These are phyloP conservation scores for Neria commutata DNA, from an alignment of 2,888 invertebrate genomes.

Conservation along the genomic window DNA sequence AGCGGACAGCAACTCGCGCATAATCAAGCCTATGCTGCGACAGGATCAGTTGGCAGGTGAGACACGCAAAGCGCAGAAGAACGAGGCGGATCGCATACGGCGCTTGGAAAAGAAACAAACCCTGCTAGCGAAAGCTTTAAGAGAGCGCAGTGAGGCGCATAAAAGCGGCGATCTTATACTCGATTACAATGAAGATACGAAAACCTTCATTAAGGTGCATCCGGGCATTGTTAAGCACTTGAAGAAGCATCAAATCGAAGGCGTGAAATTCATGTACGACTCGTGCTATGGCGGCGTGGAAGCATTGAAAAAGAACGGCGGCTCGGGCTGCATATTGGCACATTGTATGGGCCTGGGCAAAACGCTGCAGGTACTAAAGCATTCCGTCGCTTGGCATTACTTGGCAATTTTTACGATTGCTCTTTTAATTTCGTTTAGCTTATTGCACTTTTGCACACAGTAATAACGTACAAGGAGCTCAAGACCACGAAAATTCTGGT, in stretches of 20 bases:
- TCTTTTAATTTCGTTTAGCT: conserved; percentile 61
- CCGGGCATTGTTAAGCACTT: conserved; percentile 73
- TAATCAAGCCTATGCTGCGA: conserved; percentile 63
- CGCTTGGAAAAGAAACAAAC: conserved; percentile 72
- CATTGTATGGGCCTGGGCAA: conserved; percentile 98
- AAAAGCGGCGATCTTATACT: conserved; percentile 63
- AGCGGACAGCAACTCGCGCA: conserved; percentile 43
- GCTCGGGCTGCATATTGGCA: conserved; percentile 88
- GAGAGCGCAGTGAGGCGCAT: conserved; percentile 48
- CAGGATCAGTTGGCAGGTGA: conserved; percentile 70
- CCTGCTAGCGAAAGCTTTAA: conserved; percentile 61
- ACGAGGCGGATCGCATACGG: conserved; percentile 78
- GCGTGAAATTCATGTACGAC: conserved; percentile 84
- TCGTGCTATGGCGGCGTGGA: conserved; percentile 80
- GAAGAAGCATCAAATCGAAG: conserved; percentile 70
- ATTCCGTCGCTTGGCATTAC: neutral
- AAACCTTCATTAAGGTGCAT: conserved; percentile 73
- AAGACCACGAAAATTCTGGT: conserved; percentile 72
- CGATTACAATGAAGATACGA: conserved; percentile 74
- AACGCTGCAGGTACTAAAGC: conserved; percentile 77
- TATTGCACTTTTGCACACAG: conserved; percentile 77
- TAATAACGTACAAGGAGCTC: conserved; percentile 66
- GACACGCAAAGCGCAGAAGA: conserved; percentile 79
- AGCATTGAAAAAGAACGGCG: conserved; percentile 65
- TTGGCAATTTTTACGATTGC: neutral